Evolutionary conservation across 1,140 invertebrate genomes (phyloP), one percentile per base, ranked within the genome.

Genomic region (Macrocentrus cingulum): DNA sequence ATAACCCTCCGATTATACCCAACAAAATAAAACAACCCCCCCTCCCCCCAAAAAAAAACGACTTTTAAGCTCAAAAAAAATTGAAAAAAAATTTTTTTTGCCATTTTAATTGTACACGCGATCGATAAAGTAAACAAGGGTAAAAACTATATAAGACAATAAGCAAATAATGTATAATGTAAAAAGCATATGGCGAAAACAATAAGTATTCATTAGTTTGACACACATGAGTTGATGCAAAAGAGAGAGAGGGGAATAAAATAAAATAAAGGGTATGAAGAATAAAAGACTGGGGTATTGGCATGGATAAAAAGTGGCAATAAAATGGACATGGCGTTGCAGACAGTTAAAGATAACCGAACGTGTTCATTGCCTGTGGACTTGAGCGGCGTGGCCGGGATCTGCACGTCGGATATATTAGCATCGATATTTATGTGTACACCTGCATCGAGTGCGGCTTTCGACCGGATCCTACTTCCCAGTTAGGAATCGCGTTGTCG

Each of bases 351-450:
- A 62, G 54, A 61, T 61, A 57, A 61, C 48, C 48, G 60, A 56
- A 61, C 60, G 60, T 57, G 60, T 61, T 61, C 53, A 61, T 61
- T 57, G 55, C 55, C 45, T 57, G 34, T 34, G 34, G 34, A 29
- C 45, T 23, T 34, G 23, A 29, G 18, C 18, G 32, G 29, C 41
- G 49, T 52, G 37, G 51, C 48, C 51, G 48, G 42, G 55, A 50
- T 36, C 29, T 45, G 34, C 15, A 34, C 39, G 39, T 41, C 39
- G 53, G 54, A 65, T 69, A 68, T 68, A 77, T 77, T 76, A 76
- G 75, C 72, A 77, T 77, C 72, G 74, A 77, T 77, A 77, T 77
- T 77, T 77, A 76, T 77, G 74, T 75, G 75, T 75, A 75, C 75
- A 77, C 74, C 75, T 77, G 75, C 74, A 71, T 70, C 66, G 53